Conservation (phyloP, 2,113 vertebrate species). For the Zeus faber region DNA sequence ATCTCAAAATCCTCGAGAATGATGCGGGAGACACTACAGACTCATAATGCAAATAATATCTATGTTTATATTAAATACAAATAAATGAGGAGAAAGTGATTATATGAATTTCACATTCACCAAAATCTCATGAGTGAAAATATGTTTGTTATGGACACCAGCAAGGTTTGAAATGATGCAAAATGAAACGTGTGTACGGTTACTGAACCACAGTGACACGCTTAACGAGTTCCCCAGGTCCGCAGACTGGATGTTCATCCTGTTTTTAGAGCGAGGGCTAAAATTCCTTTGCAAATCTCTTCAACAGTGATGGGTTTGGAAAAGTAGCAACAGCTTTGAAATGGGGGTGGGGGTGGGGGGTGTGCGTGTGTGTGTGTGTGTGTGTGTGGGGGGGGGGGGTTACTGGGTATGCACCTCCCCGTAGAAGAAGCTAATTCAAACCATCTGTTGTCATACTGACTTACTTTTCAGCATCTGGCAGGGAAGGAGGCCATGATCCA, state of each 20-base stretch:
- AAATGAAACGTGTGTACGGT: slow-evolving; percentile 24
- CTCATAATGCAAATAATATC: too few relatives aligned
- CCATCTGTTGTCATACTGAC: slow-evolving; percentile 79
- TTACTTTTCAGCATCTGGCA: slow-evolving; percentile 75
- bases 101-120: neutral
- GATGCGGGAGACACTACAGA: too few relatives aligned
- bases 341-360: neutral
- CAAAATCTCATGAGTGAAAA: neutral
- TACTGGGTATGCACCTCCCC: slow-evolving; percentile 73
- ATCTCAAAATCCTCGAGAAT: too few relatives aligned
- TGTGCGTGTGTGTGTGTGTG: too few relatives aligned
- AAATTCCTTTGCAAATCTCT: slow-evolving; percentile 63
- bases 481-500: slow-evolving; percentile 55
- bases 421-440: slow-evolving; percentile 75
- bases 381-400: slow-evolving; percentile 59
- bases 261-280: slow-evolving; percentile 49
- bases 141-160: neutral
- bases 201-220: slow-evolving; percentile 43
- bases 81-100: too few relatives aligned
- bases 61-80: too few relatives aligned
- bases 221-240: slow-evolving; percentile 67
- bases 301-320: slow-evolving; percentile 59
- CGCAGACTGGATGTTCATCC: slow-evolving; percentile 44
- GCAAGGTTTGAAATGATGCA: slow-evolving; percentile 10
- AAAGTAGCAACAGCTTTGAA: slow-evolving; percentile 56